Percentiles rank a stretch among this genome's conserved stretches.
Evolutionary conservation across 2,797 vertebrate species (phyloP).

Genomic region (Galago senegalensis): DNA sequence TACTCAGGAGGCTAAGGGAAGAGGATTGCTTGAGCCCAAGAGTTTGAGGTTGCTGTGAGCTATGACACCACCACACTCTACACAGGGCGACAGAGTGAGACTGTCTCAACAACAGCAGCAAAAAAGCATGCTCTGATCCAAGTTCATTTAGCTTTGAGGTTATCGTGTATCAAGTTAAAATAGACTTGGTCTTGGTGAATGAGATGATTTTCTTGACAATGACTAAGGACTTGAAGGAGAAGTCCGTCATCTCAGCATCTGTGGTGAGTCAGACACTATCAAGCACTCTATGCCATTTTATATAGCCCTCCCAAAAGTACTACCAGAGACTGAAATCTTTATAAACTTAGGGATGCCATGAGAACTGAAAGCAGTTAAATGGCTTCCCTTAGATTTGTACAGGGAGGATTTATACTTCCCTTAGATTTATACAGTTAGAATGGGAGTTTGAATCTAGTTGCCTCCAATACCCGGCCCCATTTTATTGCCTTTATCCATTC

Average conservation of each 20-base stretch:
- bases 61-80: too few relatives aligned
- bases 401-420: too few relatives aligned
- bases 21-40: too few relatives aligned
- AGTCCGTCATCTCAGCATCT: background rate
- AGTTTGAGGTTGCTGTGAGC: too few relatives aligned
- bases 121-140: background rate
- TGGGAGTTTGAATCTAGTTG: background rate
- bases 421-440: background rate
- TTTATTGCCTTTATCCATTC: constrained; percentile 5
- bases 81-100: too few relatives aligned
- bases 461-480: background rate
- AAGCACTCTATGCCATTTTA: background rate
- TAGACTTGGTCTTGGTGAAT: background rate
- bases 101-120: too few relatives aligned
- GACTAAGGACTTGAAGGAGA: background rate
- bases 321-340: too few relatives aligned
- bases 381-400: background rate
- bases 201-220: background rate
- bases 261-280: background rate
- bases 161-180: background rate
- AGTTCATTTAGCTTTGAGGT: background rate
- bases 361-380: background rate
- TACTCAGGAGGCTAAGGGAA: too few relatives aligned
- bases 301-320: background rate
- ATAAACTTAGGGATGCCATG: background rate